Percentiles rank a stretch among this genome's conserved stretches.
These are phyloP conservation scores for Timema podura DNA, from an alignment of 2,888 invertebrate genomes.

Conservation along the genomic window DNA sequence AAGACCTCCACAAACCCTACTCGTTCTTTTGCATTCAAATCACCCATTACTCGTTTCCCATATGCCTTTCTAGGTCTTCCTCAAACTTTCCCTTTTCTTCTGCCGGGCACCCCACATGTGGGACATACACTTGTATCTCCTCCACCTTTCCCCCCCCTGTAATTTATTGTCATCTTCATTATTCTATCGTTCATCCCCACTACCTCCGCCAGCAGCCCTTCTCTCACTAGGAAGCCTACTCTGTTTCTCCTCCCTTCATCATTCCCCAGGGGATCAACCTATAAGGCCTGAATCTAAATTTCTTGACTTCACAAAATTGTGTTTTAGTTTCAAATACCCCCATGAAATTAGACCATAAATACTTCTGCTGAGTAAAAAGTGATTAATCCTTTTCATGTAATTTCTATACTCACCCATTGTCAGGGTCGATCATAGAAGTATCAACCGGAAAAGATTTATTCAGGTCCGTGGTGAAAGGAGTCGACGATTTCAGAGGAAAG, in stretches of 20 bases:
- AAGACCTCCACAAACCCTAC: background rate
- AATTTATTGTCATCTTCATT: no score
- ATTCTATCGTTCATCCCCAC: background rate
- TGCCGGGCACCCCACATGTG: background rate
- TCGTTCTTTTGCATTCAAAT: background rate
- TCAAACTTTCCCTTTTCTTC: background rate
- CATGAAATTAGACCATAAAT: no score
- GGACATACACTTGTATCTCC: background rate
- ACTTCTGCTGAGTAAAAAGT: no score
- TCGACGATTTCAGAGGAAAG: constrained; percentile 40
- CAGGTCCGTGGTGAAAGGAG: constrained; percentile 41
- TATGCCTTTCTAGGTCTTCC: background rate
- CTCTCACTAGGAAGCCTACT: background rate
- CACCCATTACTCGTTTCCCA: no score
- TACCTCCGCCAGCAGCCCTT: background rate
- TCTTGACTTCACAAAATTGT: no score
- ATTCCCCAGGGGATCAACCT: no score
- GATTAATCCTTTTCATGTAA: no score
- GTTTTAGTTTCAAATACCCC: no score
- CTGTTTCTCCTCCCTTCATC: background rate
- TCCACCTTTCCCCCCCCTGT: background rate
- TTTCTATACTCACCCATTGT: no score
- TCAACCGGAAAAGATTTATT: no score
- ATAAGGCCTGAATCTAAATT: no score
- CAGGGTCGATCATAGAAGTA: no score